Evolutionary conservation across 2,888 invertebrate species (phyloP), one percentile per base, ranked within the genome.

Genomic region (Drosophila anceps): DNA sequence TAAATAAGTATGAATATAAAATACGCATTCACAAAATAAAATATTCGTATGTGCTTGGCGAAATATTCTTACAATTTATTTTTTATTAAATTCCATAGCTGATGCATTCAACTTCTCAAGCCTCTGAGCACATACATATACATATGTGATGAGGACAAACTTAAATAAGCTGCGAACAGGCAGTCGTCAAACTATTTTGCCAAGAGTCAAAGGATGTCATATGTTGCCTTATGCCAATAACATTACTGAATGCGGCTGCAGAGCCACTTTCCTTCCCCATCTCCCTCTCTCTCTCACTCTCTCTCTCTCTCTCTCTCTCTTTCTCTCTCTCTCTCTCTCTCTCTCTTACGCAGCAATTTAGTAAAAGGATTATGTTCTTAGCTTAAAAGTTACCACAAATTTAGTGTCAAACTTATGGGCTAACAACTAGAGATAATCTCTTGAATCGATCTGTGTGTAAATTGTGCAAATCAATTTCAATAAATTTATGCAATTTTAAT

Each of bases 1-100:
- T 62, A 74, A 76, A 75, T 75, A 74, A 55, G 59, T 46, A 77
- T 71, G 63, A 58, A 77, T 76, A 80, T 35, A 39, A 46, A 57
- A 62, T 57, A 43, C n/a, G 48, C 43, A 63, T 46, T 41, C 10
- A 39, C 51, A 57, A 39, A 67, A 67, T 43, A 54, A 37, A 48
- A 68, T 37, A 68, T 12, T 27, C 62, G 31, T 20, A 8, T 60
- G 24, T 29, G 31, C 50, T 31, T 41, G 51, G 35, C 24, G 53
- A 72, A 64, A 71, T 64, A 58, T 71, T 62, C 41, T 24, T 18
- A 57, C 39, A 74, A 64, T 69, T 54, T 70, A 39, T 62, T 54
- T 74, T 68, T 57, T 64, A 60, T 76, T 74, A 77, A 77, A 73
- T 63, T 50, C 78, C n/a, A 62, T n/a, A 37, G 57, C 27, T 10